Percentiles rank a stretch among this genome's conserved stretches.
phyloP scores from a whole-genome alignment of 2,797 vertebrate species.

The Clarias pachynema region DNA sequence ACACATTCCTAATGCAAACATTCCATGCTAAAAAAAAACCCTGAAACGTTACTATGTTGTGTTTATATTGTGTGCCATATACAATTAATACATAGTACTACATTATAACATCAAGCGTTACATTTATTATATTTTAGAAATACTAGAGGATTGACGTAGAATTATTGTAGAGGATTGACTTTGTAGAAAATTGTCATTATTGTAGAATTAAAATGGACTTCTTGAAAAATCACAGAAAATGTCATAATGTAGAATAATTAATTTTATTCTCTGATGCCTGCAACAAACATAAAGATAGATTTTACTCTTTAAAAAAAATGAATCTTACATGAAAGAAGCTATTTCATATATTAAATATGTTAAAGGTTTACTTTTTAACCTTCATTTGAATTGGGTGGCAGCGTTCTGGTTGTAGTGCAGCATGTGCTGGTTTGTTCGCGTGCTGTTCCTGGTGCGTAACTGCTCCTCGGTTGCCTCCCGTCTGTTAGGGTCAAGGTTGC shows the following conservation, averaged over 20 bases:
- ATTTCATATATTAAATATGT: neutral
- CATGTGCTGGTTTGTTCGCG: slow-evolving; percentile 1
- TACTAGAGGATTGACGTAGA: neutral
- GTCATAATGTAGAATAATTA: neutral
- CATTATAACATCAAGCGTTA: neutral
- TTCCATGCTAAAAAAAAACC: neutral
- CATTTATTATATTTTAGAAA: neutral
- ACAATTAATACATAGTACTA: too few species aligned
- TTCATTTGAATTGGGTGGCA: neutral
- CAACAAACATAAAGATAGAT: neutral
- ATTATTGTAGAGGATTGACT: too few species aligned
- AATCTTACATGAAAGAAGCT: too few species aligned
- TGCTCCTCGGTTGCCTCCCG: slow-evolving; percentile 66
- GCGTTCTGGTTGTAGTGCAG: neutral
- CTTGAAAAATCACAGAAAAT: neutral
- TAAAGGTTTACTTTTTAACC: slow-evolving; percentile 4
- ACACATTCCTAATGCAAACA: neutral
- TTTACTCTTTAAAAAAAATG: neutral
- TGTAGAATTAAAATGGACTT: neutral
- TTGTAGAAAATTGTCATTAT: neutral
- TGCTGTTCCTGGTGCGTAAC: slow-evolving; percentile 54
- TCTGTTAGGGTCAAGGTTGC: slow-evolving; percentile 78
- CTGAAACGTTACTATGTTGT: too few species aligned
- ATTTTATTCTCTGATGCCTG: neutral
- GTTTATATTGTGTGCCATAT: slow-evolving; percentile 3